phyloP scores from a whole-genome alignment of 2,797 vertebrate species.

The Jordanella pulchra region DNA sequence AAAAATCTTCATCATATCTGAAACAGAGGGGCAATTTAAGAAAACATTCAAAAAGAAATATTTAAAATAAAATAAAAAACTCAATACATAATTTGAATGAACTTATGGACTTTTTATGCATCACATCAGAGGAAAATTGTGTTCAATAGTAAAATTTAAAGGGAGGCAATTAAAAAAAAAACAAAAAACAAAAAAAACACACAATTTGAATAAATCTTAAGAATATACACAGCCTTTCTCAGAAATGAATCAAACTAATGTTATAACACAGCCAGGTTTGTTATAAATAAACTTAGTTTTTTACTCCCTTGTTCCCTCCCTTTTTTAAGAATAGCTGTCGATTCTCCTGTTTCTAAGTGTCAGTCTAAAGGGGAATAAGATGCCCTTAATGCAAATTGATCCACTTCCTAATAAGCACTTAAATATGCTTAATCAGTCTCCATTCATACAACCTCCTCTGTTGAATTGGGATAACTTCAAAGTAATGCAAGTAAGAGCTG shows the following conservation, averaged over 20 bases:
- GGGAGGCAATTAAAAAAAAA: too few species aligned
- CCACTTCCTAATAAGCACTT: background rate
- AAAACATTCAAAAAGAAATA: background rate
- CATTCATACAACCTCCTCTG: slow-evolving; percentile 1
- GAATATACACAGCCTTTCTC: background rate
- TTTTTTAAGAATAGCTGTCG: background rate
- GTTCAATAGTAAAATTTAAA: background rate
- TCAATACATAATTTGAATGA: background rate
- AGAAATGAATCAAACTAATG: background rate
- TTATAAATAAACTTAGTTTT: background rate
- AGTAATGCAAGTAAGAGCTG: slow-evolving; percentile 1
- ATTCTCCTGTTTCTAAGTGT: background rate
- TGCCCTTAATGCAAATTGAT: background rate
- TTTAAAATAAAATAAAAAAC: too few species aligned
- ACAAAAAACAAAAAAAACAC: too few species aligned
- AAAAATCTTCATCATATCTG: slow-evolving; percentile 9
- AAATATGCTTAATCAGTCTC: background rate
- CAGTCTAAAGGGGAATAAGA: background rate
- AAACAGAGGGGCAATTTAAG: background rate
- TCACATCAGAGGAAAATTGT: background rate
- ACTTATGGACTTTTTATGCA: background rate
- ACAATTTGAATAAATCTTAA: background rate
- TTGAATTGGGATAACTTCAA: slow-evolving; percentile 4
- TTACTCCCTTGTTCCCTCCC: too few species aligned
- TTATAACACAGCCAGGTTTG: background rate